Conservation (phyloP, 2,888 invertebrate species). For the Xylota segnis region DNA sequence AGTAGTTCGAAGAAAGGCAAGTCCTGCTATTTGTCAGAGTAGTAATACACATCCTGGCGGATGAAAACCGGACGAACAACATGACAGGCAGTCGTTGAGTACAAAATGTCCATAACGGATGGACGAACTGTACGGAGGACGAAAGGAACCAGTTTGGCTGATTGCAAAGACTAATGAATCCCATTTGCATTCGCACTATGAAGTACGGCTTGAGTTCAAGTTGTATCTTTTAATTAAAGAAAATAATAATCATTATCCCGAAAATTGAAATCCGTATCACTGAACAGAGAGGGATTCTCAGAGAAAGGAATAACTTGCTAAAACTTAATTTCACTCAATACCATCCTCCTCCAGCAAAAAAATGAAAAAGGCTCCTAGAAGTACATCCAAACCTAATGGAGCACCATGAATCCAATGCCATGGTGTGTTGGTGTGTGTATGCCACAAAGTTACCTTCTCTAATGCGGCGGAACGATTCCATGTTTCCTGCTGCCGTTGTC, state of each 20-base stretch:
- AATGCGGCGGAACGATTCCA: conserved; percentile 67
- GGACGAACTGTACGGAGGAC: too few relatives aligned
- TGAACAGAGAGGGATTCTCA: not conserved
- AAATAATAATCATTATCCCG: conserved; percentile 28
- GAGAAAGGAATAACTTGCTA: not conserved
- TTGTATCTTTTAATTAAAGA: conserved; percentile 37
- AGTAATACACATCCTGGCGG: too few relatives aligned
- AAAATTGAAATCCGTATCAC: conserved; percentile 21
- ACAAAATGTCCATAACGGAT: too few relatives aligned
- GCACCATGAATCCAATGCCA: conserved; percentile 42
- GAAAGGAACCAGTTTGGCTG: too few relatives aligned
- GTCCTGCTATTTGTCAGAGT: too few relatives aligned
- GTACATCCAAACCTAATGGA: conserved; percentile 42
- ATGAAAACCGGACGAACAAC: too few relatives aligned
- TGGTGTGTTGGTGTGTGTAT: conserved; percentile 19
- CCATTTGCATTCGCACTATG: conserved; percentile 31
- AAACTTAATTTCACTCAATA: conserved; percentile 24
- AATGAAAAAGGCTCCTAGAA: not conserved
- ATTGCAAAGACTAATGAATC: conserved; percentile 7
- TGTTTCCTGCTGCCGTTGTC: conserved; percentile 50
- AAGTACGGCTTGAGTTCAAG: not conserved
- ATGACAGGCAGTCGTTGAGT: too few relatives aligned
- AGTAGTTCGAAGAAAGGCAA: too few relatives aligned
- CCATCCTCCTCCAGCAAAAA: not conserved
- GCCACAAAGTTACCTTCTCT: conserved; percentile 68